Evolutionary conservation across 30 jellyfish, hydroid and myxozoan genomes (phyloP).

Genomic region (Aurelia aurita): DNA sequence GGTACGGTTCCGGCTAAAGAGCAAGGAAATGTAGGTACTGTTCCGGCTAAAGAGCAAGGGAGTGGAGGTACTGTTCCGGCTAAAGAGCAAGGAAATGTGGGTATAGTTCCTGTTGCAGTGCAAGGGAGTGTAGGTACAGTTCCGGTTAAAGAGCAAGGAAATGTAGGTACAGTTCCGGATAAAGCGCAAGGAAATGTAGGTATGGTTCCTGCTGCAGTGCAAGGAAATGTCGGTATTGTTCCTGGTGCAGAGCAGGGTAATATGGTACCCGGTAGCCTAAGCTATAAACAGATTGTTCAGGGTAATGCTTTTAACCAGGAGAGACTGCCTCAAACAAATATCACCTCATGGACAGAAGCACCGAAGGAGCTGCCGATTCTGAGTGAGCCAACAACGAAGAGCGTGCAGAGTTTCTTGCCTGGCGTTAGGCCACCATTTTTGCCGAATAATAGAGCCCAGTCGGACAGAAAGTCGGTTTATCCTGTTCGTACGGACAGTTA

Average conservation of each 20-base stretch:
- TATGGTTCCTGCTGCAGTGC: too few relatives aligned
- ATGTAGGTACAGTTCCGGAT: too few relatives aligned
- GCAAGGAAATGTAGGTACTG: too few relatives aligned
- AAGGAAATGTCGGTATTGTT: not conserved
- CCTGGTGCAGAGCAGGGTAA: not conserved
- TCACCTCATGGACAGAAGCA: constrained; percentile 35
- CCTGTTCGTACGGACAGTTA: constrained; percentile 44
- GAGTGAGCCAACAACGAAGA: constrained; percentile 64
- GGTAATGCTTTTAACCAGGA: not conserved
- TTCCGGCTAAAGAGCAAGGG: too few relatives aligned
- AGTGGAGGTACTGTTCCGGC: not conserved
- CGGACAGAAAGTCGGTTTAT: constrained; percentile 4
- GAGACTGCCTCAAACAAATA: not conserved
- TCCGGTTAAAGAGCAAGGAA: too few relatives aligned
- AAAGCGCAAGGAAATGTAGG: too few relatives aligned
- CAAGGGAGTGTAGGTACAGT: too few relatives aligned
- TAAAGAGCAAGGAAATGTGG: not conserved
- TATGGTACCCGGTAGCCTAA: too few relatives aligned
- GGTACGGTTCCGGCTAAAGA: too few relatives aligned
- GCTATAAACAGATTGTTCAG: too few relatives aligned
- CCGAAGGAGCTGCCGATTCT: constrained; percentile 35
- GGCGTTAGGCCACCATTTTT: constrained; percentile 41
- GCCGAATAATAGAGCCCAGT: not conserved
- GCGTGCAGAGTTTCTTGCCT: constrained; percentile 59
- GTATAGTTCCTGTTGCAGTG: not conserved